These are phyloP conservation scores for Crocuta crocuta DNA, from an alignment of 2,113 vertebrate species.

Conservation along the genomic window DNA sequence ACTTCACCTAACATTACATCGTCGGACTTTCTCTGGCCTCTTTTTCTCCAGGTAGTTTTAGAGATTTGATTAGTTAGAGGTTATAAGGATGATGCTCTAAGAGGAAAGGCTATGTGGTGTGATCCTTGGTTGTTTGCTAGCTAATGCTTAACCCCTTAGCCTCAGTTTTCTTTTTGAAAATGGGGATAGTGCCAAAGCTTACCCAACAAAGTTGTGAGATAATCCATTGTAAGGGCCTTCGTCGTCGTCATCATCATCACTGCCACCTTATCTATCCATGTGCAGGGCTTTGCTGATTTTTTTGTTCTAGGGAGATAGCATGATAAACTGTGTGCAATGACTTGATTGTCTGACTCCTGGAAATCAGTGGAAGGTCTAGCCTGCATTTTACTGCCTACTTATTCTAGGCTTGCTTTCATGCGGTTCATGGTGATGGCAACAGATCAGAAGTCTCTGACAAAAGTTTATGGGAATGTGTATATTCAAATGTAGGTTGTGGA, in stretches of 20 bases:
- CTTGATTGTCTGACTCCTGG: not conserved
- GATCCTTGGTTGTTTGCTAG: not conserved
- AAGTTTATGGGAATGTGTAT: not conserved
- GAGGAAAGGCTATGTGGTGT: not conserved
- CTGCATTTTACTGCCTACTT: not conserved
- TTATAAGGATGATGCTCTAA: not conserved
- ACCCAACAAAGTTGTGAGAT: not conserved
- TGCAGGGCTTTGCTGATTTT: not conserved
- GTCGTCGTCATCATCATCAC: not conserved
- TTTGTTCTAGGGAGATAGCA: not conserved
- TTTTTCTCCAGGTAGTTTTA: slow-evolving; percentile 17
- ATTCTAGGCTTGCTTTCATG: not conserved
- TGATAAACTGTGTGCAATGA: not conserved
- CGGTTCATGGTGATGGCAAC: not conserved
- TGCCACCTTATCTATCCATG: not conserved
- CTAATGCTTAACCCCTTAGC: not conserved
- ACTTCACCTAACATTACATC: not conserved
- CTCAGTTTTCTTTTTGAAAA: not conserved
- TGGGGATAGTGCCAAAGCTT: not conserved
- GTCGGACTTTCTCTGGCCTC: not conserved
- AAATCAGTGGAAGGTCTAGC: not conserved
- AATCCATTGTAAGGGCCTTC: not conserved
- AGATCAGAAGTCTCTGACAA: not conserved
- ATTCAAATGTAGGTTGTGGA: not conserved
- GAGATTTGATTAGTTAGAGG: not conserved